Evolutionary conservation across 2,888 invertebrate genomes (phyloP).

Genomic region (Standfussiana lucernea): DNA sequence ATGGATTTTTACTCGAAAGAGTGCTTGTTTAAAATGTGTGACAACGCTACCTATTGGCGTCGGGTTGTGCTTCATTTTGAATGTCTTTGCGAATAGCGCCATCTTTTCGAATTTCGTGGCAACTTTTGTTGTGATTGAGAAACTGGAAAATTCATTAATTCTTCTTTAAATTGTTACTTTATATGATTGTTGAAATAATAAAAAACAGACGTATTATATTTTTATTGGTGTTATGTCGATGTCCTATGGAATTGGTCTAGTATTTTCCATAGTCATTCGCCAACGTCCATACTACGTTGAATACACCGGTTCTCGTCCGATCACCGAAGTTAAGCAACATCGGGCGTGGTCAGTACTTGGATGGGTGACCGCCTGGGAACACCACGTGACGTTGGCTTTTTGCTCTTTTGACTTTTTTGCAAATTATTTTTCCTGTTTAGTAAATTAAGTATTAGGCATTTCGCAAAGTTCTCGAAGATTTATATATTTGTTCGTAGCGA

Average conservation of each 20-base stretch:
- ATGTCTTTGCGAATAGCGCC: not conserved
- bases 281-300: conserved; percentile 72
- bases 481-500: not conserved
- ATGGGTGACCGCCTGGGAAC: conserved; percentile 87
- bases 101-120: not conserved
- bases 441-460: not conserved
- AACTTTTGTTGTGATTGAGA: not conserved
- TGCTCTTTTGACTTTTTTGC: conserved; percentile 4
- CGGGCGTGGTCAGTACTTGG: conserved; percentile 86
- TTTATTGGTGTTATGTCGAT: no score
- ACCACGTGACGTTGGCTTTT: conserved; percentile 74
- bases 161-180: not conserved
- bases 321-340: conserved; percentile 87
- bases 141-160: not conserved
- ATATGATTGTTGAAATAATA: not conserved
- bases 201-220: not conserved
- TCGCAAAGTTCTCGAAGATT: not conserved
- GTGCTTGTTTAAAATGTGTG: not conserved
- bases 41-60: not conserved
- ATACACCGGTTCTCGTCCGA: conserved; percentile 87
- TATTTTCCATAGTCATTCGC: accelerated
- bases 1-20: not conserved
- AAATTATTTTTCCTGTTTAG: not conserved
- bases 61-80: not conserved
- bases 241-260: not conserved